These are phyloP conservation scores for Scomber japonicus DNA, from an alignment of 2,113 vertebrate genomes.

Conservation along the genomic window DNA sequence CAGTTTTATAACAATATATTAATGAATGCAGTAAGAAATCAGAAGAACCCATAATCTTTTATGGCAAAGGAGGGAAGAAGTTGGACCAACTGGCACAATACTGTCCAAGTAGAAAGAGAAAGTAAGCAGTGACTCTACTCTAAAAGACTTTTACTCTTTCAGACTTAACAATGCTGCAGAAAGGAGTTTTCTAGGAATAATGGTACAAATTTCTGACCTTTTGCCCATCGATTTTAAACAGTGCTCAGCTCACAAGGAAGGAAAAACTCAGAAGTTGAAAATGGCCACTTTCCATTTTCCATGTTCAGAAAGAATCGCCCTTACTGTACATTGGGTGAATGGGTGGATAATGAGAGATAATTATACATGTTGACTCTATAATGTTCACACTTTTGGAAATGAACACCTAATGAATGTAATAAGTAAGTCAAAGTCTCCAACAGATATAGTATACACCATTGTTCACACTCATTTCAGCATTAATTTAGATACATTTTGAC, in stretches of 20 bases:
- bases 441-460: no score
- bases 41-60: not conserved
- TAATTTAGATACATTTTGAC: no score
- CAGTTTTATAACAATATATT: not conserved
- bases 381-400: not conserved
- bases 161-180: not conserved
- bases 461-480: no score
- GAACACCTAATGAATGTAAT: not conserved
- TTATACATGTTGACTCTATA: not conserved
- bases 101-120: no score
- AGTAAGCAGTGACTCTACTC: no score
- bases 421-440: not conserved
- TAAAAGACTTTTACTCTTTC: not conserved
- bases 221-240: not conserved
- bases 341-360: not conserved
- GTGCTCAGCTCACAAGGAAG: not conserved
- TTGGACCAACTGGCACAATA: not conserved
- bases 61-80: not conserved
- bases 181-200: not conserved
- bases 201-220: conserved; percentile 9
- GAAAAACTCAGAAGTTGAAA: not conserved
- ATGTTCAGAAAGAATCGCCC: not conserved
- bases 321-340: not conserved
- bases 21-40: not conserved
- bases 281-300: not conserved